phyloP scores from a whole-genome alignment of 1,140 invertebrate species.

The Manduca sexta region DNA sequence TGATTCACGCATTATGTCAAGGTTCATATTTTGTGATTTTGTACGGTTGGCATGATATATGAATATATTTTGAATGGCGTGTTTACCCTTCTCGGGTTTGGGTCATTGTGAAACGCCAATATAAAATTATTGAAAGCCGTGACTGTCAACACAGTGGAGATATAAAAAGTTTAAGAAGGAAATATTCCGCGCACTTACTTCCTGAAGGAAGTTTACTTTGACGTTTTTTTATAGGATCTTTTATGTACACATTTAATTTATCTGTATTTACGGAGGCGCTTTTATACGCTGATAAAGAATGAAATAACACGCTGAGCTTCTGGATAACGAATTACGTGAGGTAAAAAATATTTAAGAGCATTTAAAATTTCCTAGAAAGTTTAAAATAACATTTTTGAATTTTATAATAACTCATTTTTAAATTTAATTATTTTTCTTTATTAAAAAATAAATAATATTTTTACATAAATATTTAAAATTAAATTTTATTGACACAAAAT shows the following conservation, averaged over 20 bases:
- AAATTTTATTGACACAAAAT: too few species aligned
- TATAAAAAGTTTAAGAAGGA: slow-evolving; percentile 61
- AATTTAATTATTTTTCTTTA: too few species aligned
- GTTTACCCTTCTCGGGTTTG: slow-evolving; percentile 59
- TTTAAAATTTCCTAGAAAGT: too few species aligned
- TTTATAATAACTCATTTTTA: too few species aligned
- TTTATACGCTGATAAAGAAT: neutral
- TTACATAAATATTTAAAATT: too few species aligned
- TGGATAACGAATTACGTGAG: neutral
- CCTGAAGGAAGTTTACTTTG: slow-evolving; percentile 47
- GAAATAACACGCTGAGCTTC: neutral
- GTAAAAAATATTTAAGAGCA: neutral
- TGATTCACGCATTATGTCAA: slow-evolving; percentile 60
- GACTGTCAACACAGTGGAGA: slow-evolving; percentile 51
- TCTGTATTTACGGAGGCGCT: slow-evolving; percentile 11
- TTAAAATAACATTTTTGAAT: too few species aligned
- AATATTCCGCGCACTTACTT: slow-evolving; percentile 42
- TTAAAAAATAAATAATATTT: too few species aligned
- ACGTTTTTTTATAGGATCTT: slow-evolving; percentile 20
- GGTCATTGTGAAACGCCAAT: slow-evolving; percentile 45
- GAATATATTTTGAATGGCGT: slow-evolving; percentile 46
- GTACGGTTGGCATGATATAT: slow-evolving; percentile 47
- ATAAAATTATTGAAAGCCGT: slow-evolving; percentile 43
- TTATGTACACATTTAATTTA: slow-evolving; percentile 5
- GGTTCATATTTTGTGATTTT: slow-evolving; percentile 67